Conservation (phyloP, 2,888 invertebrate species). For the Sycophila texana region DNA sequence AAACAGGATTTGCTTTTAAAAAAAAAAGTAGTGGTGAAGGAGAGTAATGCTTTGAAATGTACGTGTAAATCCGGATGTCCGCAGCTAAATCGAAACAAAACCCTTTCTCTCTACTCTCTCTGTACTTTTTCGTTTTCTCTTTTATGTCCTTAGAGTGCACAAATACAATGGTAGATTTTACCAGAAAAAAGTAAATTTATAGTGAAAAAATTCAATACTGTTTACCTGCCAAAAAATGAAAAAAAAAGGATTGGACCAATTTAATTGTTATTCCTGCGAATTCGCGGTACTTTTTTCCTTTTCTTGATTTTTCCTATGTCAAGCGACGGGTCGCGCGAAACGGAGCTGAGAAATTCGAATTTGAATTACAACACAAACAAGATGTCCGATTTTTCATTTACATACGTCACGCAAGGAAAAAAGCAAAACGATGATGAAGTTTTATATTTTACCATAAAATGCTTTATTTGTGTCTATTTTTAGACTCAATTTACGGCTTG, state of each 20-base stretch:
- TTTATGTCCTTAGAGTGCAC: neutral
- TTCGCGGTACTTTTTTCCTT: no score
- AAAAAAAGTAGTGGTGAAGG: neutral
- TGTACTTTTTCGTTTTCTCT: slow-evolving; percentile 6
- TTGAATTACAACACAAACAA: no score
- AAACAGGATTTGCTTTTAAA: neutral
- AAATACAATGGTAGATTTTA: slow-evolving; percentile 8
- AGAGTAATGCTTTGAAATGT: slow-evolving; percentile 5
- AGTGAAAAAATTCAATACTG: neutral
- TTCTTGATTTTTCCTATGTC: no score
- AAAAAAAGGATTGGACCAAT: neutral
- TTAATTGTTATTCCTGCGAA: neutral
- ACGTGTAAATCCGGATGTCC: neutral
- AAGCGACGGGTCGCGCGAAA: no score
- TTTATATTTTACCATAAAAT: no score
- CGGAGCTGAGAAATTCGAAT: no score
- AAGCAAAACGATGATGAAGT: no score
- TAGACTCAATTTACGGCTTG: no score
- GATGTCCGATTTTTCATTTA: no score
- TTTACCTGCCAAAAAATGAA: neutral
- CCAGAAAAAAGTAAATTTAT: neutral
- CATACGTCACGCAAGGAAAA: no score
- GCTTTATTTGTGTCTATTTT: no score
- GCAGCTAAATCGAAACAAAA: slow-evolving; percentile 14
- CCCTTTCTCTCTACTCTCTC: neutral